phyloP scores from a whole-genome alignment of 2,888 invertebrate genomes.

The Sclerodermus sp. region DNA sequence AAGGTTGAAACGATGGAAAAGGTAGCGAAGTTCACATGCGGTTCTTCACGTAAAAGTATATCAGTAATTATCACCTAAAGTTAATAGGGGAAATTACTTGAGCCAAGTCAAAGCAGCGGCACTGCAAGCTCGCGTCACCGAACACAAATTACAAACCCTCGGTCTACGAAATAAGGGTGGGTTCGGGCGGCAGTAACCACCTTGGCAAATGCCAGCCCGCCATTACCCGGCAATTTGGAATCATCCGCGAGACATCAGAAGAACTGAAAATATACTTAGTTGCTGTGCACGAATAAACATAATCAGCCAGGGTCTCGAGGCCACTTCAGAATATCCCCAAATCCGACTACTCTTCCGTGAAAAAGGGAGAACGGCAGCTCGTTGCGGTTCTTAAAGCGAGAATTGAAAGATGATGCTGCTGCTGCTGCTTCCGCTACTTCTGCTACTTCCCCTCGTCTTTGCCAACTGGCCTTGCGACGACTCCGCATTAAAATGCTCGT shows the following conservation, averaged over 20 bases:
- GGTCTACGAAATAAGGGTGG: conserved; percentile 8
- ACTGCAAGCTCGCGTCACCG: conserved; percentile 36
- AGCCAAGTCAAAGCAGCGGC: conserved; percentile 31
- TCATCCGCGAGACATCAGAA: conserved; percentile 45
- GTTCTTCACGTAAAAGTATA: conserved; percentile 24
- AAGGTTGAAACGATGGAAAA: too few relatives aligned
- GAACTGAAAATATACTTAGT: conserved; percentile 42
- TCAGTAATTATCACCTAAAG: conserved; percentile 34
- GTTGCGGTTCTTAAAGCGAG: conserved; percentile 16
- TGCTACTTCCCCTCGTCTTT: background rate
- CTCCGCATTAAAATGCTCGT: too few relatives aligned
- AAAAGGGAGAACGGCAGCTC: conserved; percentile 22
- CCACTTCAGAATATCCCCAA: conserved; percentile 30
- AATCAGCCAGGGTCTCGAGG: conserved; percentile 38
- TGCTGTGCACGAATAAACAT: conserved; percentile 41
- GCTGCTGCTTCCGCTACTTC: too few relatives aligned
- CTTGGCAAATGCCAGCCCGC: conserved; percentile 27
- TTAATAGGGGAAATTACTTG: conserved; percentile 38
- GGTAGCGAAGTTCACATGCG: background rate
- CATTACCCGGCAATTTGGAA: conserved; percentile 46
- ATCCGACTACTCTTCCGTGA: conserved; percentile 31
- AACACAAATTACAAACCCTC: conserved; percentile 41
- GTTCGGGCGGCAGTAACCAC: conserved; percentile 24
- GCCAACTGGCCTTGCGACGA: background rate
- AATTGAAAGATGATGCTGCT: conserved; percentile 19